Evolutionary conservation across 35 echinoderm and acorn worm species (phyloP), one percentile per base, ranked within the genome.

Genomic region (Acanthaster planci): DNA sequence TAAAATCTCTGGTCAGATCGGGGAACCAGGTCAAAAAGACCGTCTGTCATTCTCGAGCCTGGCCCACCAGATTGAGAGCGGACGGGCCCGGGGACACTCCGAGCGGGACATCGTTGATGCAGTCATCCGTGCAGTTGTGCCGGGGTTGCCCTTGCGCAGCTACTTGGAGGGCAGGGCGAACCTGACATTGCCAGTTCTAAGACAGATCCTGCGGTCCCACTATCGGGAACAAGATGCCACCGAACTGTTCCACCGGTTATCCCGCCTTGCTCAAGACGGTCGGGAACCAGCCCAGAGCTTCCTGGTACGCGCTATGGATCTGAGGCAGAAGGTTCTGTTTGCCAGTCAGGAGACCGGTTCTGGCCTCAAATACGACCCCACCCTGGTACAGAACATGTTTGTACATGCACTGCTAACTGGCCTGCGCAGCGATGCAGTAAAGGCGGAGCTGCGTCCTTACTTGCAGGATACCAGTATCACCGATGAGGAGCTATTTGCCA

Each of bases 401-500:
- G 52, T 90, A 6, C 88, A 90, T 50, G 80, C 93, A 38, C 30
- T 95, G 0, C 39, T 60, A 21, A 94, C 92, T 0, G 83, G 88
- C 15, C 50, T 90, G 1, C 8, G 4, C 8, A 90, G 60, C 78
- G 64, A 90, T 29, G 40, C 67, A 3, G 78, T 90, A 37, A 52
- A 88, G 35, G 44, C 77, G 7, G 88, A 90, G 16, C 47, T 86
- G 5, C 82, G 87, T 60, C 40, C 76, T 3, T 40, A 34, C 27
- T 19, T 90, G 17, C 37, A 59, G 38, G 22, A 34, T n/a, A n/a
- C n/a, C 2, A 9, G 42, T 2, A 75, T 78, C 17, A 5, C 80
- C 14, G 88, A 90, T 84, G 88, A 90, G 52, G 57, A 19, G 5
- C 42, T 84, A 2, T 42, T 84, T 26, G 81, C 77, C 0, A 59